Base-by-base conservation (phyloP, 2,888 invertebrate genomes). In the Andrena haemorrhoa region DNA sequence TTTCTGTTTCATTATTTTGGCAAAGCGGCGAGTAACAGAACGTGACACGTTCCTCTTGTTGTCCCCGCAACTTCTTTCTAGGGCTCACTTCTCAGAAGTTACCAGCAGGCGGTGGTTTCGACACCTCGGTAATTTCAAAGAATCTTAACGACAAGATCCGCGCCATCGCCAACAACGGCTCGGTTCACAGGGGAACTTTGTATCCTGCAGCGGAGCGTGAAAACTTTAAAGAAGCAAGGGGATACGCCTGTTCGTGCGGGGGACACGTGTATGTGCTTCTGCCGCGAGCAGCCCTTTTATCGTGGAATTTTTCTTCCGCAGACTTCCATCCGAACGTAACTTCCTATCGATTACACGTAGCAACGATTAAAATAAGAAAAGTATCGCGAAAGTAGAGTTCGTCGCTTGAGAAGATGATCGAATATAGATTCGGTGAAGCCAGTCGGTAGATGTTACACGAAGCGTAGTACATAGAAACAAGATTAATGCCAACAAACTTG, bases 41-140 rank as follows among this genome's bases (percentile, higher is more conserved):
- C 16, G 2, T 12, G 10, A 23, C 12, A 41, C 10, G 1, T 68
- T 51, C 23, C 16, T 16, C 3, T 29, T 10, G 1, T 7, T 26
- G n/a, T 26, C 3, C 49, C 47, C 16, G 26, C 16, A 53, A 8
- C 53, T 53, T 33, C 6, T 49, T 66, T 51, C 8, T 2, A 8
- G 8, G 41, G 7, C 10, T 53, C 8, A 61, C 12, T 26, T 51
- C 31, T 16, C 47, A 49, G 53, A 12, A 20, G 64, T 56, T 68
- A 51, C 51, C n/a, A 3, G 7, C 7, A 47, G 64, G n/a, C 51
- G 5, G 12, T 12, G 60, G 49, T 68, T 26, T 58, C 69, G 71
- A 64, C 75, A 65, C 56, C 68, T 68, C 8, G 29, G 60, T 74
- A 77, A 78, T 85, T 85, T 61, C 63, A 35, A 72, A 81, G 85